A percentile compares a stretch with the other conserved stretches of the same genome.
Conservation (phyloP, 2,888 invertebrate genomes). For the Onchidella celtica region DNA sequence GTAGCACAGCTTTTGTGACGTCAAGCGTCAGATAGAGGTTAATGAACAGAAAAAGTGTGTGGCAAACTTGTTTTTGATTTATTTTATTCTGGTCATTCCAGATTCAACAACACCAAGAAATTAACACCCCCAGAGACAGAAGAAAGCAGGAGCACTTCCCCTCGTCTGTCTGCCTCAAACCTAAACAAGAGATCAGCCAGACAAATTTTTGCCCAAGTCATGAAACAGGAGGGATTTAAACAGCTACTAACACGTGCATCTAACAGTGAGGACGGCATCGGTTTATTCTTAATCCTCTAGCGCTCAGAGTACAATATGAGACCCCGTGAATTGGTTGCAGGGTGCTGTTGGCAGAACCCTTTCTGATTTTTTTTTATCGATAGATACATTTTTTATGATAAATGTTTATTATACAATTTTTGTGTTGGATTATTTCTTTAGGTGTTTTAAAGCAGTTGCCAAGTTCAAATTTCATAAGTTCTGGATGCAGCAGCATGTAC, state of each 20-base stretch:
- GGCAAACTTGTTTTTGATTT: too few species aligned
- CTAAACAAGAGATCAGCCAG: conserved; percentile 45
- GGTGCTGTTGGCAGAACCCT: not conserved
- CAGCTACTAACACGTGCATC: conserved; percentile 55
- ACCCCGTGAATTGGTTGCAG: not conserved
- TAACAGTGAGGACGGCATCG: conserved; percentile 54
- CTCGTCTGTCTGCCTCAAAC: conserved; percentile 9
- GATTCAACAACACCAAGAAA: conserved; percentile 62
- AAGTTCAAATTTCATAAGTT: too few species aligned
- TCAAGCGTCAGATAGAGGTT: too few species aligned
- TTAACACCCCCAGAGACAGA: conserved; percentile 45
- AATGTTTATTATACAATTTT: too few species aligned
- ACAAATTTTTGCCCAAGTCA: conserved; percentile 56
- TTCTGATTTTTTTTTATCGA: not conserved
- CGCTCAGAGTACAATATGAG: not conserved
- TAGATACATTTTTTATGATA: not conserved
- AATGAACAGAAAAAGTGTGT: too few species aligned
- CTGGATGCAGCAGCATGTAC: too few species aligned
- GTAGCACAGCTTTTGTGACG: too few species aligned
- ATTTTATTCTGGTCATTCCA: too few species aligned
- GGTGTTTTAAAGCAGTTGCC: too few species aligned
- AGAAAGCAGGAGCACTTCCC: conserved; percentile 10
- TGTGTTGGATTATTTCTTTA: too few species aligned
- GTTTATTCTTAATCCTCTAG: not conserved
- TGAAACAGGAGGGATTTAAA: conserved; percentile 63